Evolutionary conservation across 2,888 invertebrate genomes (phyloP).

Genomic region (Drosophila robusta): DNA sequence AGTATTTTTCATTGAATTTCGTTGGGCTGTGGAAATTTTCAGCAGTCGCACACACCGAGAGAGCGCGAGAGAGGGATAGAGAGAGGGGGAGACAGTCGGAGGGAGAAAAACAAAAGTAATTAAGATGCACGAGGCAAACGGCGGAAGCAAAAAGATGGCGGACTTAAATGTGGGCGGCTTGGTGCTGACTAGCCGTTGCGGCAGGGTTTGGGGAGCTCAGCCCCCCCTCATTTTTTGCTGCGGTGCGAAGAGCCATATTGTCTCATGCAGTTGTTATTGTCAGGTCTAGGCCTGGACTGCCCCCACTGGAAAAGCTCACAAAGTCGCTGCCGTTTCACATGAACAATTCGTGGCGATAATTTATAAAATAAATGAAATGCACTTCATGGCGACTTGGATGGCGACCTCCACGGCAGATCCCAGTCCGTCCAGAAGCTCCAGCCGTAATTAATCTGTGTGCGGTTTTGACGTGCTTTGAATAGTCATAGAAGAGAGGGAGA

Average conservation of each 20-base stretch:
- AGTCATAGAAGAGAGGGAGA: conserved; percentile 30
- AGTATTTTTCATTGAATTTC: conserved; percentile 81
- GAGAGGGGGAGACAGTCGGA: conserved; percentile 10
- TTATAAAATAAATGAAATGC: conserved; percentile 80
- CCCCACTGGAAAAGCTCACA: conserved; percentile 55
- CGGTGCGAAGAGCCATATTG: conserved; percentile 27
- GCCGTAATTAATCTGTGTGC: conserved; percentile 71
- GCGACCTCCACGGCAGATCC: conserved; percentile 49
- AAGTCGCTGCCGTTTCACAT: conserved; percentile 65
- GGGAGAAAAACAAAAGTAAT: conserved; percentile 61
- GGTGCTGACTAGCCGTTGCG: conserved; percentile 25
- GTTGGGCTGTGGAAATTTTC: conserved; percentile 77
- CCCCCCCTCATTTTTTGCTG: background rate
- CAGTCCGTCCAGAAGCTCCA: conserved; percentile 58
- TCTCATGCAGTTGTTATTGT: conserved; percentile 24
- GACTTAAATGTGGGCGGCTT: conserved; percentile 67
- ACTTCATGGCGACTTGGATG: conserved; percentile 68
- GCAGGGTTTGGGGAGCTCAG: background rate
- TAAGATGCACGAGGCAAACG: conserved; percentile 79
- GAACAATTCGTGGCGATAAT: conserved; percentile 81
- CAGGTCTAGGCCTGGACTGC: conserved; percentile 21
- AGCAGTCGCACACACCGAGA: conserved; percentile 33
- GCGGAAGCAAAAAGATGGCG: conserved; percentile 80
- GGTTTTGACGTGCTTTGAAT: conserved; percentile 79
- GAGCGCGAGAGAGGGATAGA: conserved; percentile 1